Evolutionary conservation across 2,888 invertebrate species (phyloP), one percentile per base, ranked within the genome.

Genomic region (Andrena fulva): DNA sequence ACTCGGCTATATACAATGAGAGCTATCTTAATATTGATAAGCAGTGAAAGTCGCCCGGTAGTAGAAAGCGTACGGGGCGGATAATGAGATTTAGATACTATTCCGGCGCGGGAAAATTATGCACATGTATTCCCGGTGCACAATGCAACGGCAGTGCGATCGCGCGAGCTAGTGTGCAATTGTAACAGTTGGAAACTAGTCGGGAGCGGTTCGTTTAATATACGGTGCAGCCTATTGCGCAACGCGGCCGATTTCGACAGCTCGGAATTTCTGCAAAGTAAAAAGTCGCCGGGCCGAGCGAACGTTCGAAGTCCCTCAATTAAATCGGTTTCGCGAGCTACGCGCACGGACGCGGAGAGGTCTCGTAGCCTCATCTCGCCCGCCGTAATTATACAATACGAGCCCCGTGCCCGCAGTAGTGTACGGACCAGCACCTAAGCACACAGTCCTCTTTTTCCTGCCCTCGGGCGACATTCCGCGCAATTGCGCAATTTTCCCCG

Each of bases 401-500:
- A 42, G 20, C 52, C 20, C 7, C 6, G 52, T 52, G 8, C 2
- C 2, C 20, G 20, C 12, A 8, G 59, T 72, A 10, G 66, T 12
- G 35, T 73, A 74, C 63, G 70, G 60, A 67, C 31, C 10, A 70
- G 50, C 27, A 50, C 50, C 54, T 42, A 42, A 42, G 42, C 27
- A 24, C 62, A n/a, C 60, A 24, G 8, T 52, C 27, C 27, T 33
- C 10, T 64, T 54, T 77, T 16, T 67, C 24, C 42, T 52, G 20
- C 42, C 7, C 62, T 69, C 50, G 20, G 35, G 63, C 56, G 7
- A 73, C 62, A 80, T 80, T 80, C 72, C 62, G 24, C 52, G 48
- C 62, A 54, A 80, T 80, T 70, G 69, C 66, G 66, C 66, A 80
- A 77, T 80, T 76, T 76, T 52, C 48, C 66, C 50, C 2, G 35